Evolutionary conservation across 2,888 invertebrate species (phyloP).

Genomic region (Folsomia manolachei): DNA sequence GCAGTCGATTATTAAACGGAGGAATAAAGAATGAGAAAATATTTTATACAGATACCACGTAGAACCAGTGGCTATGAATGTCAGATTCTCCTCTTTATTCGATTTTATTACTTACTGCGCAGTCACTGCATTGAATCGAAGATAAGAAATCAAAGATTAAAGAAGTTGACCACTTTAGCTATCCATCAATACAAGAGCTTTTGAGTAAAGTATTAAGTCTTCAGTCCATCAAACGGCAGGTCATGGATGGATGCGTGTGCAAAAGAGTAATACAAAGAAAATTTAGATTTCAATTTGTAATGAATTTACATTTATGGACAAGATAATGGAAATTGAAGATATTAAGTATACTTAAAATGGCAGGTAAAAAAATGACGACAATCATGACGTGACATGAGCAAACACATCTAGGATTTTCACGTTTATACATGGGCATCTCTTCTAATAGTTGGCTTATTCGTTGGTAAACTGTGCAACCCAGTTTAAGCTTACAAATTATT

Average conservation of each 20-base stretch:
- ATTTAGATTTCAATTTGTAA: neutral
- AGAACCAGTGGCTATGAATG: neutral
- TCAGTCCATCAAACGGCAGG: neutral
- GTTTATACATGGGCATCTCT: too few relatives aligned
- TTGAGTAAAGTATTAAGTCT: neutral
- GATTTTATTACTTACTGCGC: neutral
- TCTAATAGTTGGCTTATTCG: too few relatives aligned
- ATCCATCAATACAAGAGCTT: neutral
- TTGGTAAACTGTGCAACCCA: too few relatives aligned
- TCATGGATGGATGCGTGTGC: neutral
- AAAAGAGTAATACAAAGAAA: neutral
- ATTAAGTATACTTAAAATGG: neutral
- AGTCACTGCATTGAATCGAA: neutral
- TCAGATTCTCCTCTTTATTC: neutral
- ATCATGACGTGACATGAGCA: too few relatives aligned
- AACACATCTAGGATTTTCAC: too few relatives aligned
- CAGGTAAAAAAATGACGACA: neutral
- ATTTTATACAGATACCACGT: too few relatives aligned
- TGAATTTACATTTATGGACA: neutral
- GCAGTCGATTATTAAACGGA: neutral
- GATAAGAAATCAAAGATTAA: constrained; percentile 4
- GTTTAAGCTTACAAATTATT: too few relatives aligned
- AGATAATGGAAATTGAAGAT: neutral
- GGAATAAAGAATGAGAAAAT: neutral
- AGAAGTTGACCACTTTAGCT: neutral